Evolutionary conservation across 2,888 invertebrate species (phyloP).

Genomic region (Loripinus fragilis): DNA sequence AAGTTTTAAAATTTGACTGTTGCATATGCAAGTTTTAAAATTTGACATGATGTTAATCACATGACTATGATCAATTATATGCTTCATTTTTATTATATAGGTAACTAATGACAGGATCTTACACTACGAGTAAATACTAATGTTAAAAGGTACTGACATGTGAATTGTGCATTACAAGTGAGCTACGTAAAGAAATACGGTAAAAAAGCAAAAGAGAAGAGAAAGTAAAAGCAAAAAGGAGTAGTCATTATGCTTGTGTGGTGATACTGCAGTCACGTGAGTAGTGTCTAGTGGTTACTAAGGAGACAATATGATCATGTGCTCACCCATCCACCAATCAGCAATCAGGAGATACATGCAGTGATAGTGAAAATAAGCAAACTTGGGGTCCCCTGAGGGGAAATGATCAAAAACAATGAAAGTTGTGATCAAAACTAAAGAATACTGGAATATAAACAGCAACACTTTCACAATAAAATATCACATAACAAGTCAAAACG

Average conservation of each 20-base stretch:
- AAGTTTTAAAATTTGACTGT: too few relatives aligned
- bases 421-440: not conserved
- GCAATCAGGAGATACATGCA: constrained; percentile 57
- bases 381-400: not conserved
- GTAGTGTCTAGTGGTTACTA: constrained; percentile 8
- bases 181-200: not conserved
- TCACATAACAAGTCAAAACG: too few relatives aligned
- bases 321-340: constrained; percentile 54
- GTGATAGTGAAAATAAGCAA: constrained; percentile 31
- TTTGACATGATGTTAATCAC: too few relatives aligned
- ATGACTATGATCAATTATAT: too few relatives aligned
- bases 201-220: not conserved
- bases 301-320: constrained; percentile 24
- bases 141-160: constrained; percentile 6
- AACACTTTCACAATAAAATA: not conserved
- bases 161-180: not conserved
- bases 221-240: constrained; percentile 11
- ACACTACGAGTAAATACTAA: not conserved
- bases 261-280: constrained; percentile 10
- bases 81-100: too few relatives aligned
- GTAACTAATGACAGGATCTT: too few relatives aligned
- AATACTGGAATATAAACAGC: not conserved
- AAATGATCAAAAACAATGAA: constrained; percentile 19
- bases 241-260: constrained; percentile 34
- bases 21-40: too few relatives aligned